These are phyloP conservation scores for Lepetodrilus schrolli DNA, from an alignment of 2,888 invertebrate genomes.

Conservation along the genomic window DNA sequence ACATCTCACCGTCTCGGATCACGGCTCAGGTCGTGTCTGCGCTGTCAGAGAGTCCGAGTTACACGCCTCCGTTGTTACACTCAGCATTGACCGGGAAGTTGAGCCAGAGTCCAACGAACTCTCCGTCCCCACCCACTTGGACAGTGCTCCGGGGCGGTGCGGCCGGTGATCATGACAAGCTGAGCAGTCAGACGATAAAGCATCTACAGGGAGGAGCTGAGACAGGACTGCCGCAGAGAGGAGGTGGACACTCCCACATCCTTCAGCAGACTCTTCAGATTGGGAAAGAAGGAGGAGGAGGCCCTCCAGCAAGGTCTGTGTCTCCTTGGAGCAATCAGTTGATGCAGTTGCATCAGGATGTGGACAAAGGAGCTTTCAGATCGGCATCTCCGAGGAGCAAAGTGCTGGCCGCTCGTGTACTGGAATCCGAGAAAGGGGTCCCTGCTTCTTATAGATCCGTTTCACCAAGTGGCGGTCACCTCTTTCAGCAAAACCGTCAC, in stretches of 20 bases:
- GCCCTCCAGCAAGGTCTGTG: not conserved
- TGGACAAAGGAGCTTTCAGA: not conserved
- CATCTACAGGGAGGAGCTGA: slow-evolving; percentile 1
- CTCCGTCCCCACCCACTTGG: not conserved
- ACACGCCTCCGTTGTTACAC: slow-evolving; percentile 5
- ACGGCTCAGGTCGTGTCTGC: slow-evolving; percentile 45
- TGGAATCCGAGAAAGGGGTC: too few species aligned
- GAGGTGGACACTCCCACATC: too few species aligned
- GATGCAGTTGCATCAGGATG: not conserved
- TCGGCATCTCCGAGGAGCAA: not conserved
- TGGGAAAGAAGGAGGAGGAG: not conserved
- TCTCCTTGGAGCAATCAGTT: not conserved
- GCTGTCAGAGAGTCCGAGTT: slow-evolving; percentile 40
- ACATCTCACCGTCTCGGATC: slow-evolving; percentile 46
- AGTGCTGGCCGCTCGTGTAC: too few species aligned
- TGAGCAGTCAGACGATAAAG: not conserved
- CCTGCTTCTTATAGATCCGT: too few species aligned
- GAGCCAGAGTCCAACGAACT: not conserved
- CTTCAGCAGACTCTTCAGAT: too few species aligned
- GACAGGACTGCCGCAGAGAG: not conserved
- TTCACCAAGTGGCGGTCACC: too few species aligned
- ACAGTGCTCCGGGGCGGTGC: not conserved
- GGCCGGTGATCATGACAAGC: not conserved
- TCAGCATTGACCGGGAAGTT: slow-evolving; percentile 29
- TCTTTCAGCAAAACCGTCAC: too few species aligned